Conservation (phyloP, 2,113 vertebrate species). For the Trematocara nigrifrons region DNA sequence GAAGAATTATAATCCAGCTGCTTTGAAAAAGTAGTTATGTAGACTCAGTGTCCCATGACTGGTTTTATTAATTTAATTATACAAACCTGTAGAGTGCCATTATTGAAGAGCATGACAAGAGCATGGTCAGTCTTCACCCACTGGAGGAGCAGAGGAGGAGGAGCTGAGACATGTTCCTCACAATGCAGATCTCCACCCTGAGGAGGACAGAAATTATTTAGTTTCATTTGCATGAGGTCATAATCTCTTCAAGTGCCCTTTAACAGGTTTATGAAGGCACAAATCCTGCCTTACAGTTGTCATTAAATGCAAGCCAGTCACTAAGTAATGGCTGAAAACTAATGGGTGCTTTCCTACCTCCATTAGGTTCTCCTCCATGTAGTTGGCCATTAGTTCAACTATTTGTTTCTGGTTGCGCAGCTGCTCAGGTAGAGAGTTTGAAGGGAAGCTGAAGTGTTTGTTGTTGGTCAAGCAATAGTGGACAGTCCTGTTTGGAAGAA, state of each 20-base stretch:
- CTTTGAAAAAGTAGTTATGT: not conserved
- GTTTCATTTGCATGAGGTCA: not conserved
- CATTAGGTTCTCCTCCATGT: constrained; percentile 97
- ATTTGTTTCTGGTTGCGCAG: constrained; percentile 87
- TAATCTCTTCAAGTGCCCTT: not conserved
- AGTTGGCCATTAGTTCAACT: constrained; percentile 87
- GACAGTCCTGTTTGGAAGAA: constrained; percentile 73
- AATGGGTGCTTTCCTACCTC: constrained; percentile 71
- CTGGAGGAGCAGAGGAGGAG: constrained; percentile 86
- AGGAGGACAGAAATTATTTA: not conserved
- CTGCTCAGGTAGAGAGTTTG: constrained; percentile 80
- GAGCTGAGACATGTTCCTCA: constrained; percentile 65
- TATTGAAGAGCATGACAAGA: constrained; percentile 96
- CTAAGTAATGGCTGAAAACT: not conserved
- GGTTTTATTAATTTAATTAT: not conserved
- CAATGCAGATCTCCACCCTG: constrained; percentile 90
- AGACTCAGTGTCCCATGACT: not conserved
- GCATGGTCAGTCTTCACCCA: constrained; percentile 98
- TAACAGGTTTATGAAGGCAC: not conserved
- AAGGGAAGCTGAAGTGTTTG: constrained; percentile 85
- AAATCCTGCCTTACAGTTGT: not conserved
- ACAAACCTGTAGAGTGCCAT: constrained; percentile 87
- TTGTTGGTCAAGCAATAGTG: constrained; percentile 92
- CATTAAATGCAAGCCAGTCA: not conserved
- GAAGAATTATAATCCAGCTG: not conserved